A percentile compares a stretch with the other conserved stretches of the same genome.
These are phyloP conservation scores for Megastigmus dorsalis DNA, from an alignment of 2,888 invertebrate species.

Conservation along the genomic window DNA sequence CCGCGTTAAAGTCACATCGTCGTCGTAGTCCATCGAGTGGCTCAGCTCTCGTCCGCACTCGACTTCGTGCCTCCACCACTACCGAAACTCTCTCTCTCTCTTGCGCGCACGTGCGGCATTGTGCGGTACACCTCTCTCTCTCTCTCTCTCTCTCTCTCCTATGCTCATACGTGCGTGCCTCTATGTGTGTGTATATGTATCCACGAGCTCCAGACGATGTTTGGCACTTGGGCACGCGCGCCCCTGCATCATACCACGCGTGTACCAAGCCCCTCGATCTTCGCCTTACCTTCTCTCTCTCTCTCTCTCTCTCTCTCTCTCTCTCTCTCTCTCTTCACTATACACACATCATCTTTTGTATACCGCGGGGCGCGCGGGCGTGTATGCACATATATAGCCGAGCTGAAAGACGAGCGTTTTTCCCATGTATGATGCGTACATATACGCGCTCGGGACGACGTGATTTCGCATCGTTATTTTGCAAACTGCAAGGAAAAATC, in stretches of 20 bases:
- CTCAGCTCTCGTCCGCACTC: neutral
- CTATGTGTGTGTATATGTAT: too few relatives aligned
- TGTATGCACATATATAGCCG: too few relatives aligned
- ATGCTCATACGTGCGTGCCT: slow-evolving; percentile 63
- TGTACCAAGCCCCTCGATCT: too few relatives aligned
- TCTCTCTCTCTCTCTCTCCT: neutral
- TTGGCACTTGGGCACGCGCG: slow-evolving; percentile 51
- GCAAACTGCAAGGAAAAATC: slow-evolving; percentile 36
- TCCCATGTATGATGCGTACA: too few relatives aligned
- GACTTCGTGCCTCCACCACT: neutral
- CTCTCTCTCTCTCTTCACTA: neutral
- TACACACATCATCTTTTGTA: neutral
- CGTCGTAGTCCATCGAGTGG: too few relatives aligned
- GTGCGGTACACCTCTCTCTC: neutral
- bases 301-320: neutral
- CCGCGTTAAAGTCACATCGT: slow-evolving; percentile 25
- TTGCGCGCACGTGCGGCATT: slow-evolving; percentile 37
- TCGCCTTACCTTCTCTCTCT: neutral
- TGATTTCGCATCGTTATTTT: slow-evolving; percentile 26
- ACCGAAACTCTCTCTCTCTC: too few relatives aligned
- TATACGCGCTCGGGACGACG: neutral
- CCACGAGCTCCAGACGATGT: slow-evolving; percentile 32
- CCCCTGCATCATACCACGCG: neutral
- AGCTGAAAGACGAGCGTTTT: neutral
- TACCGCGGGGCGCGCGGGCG: neutral